A percentile compares a stretch with the other conserved stretches of the same genome.
These are phyloP conservation scores for Clangula hyemalis DNA, from an alignment of 2,797 vertebrate genomes.

Conservation along the genomic window DNA sequence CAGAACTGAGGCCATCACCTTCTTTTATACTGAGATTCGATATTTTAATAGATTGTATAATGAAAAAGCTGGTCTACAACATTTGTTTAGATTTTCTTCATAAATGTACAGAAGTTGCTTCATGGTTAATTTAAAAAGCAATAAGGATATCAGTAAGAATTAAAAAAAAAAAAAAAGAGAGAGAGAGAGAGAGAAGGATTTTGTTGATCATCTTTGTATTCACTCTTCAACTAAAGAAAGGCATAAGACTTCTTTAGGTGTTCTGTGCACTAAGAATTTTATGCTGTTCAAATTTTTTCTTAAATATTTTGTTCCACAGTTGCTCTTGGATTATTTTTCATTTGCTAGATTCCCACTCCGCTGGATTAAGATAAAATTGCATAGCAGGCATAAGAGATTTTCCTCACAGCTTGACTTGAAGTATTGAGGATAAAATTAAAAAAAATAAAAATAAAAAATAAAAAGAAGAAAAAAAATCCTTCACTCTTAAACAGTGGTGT, in stretches of 20 bases:
- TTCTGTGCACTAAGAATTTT: not conserved
- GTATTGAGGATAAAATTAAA: not conserved
- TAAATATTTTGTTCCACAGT: not conserved
- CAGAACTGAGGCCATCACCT: not conserved
- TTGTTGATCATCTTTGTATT: not conserved
- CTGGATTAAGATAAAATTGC: conserved; percentile 64
- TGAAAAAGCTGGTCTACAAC: not conserved
- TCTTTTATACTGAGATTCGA: not conserved
- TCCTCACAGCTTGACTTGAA: conserved; percentile 54
- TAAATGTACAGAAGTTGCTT: not conserved
- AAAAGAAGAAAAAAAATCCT: not conserved
- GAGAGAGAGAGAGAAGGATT: not conserved
- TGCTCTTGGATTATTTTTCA: conserved; percentile 57
- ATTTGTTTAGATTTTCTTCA: not conserved
- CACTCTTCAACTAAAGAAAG: not conserved
- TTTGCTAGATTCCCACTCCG: conserved; percentile 11
- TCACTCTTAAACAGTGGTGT: not conserved
- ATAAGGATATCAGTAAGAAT: not conserved
- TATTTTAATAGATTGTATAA: not conserved
- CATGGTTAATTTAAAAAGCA: not conserved
- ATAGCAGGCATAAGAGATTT: conserved; percentile 52
- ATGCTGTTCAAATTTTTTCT: not conserved
- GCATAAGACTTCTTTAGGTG: not conserved
- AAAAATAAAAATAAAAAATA: not conserved
- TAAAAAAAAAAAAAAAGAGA: not conserved